These are phyloP conservation scores for Motacilla alba DNA, from an alignment of 2,113 vertebrate genomes.

Conservation along the genomic window DNA sequence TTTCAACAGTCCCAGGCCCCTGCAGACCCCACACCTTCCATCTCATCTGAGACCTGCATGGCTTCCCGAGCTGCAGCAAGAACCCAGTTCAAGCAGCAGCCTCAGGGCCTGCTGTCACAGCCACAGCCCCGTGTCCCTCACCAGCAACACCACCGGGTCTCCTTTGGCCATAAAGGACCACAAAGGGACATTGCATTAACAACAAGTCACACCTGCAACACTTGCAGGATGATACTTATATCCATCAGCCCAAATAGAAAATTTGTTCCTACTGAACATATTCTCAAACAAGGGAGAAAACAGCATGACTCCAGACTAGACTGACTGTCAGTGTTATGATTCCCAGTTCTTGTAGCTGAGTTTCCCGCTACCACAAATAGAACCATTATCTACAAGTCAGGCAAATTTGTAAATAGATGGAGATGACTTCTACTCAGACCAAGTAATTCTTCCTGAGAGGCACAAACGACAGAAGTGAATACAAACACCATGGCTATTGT, in stretches of 20 bases:
- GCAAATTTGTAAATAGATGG: not conserved
- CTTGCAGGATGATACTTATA: not conserved
- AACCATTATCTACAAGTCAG: not conserved
- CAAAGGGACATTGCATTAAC: rapidly evolving
- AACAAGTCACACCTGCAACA: not conserved
- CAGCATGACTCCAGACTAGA: not conserved
- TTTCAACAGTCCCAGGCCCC: not conserved
- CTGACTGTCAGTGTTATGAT: not conserved
- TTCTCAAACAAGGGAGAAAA: not conserved
- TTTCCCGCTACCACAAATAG: not conserved
- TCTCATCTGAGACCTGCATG: not conserved
- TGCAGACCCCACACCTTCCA: not conserved
- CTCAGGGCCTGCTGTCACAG: not conserved
- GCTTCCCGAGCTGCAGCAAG: not conserved
- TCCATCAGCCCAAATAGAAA: not conserved
- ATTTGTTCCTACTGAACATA: not conserved
- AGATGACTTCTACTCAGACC: not conserved
- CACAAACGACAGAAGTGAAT: not conserved
- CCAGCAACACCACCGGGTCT: not conserved
- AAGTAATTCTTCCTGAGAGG: not conserved
- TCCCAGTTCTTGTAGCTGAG: not conserved
- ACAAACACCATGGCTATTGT: rapidly evolving
- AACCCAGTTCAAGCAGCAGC: not conserved
- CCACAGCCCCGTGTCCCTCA: rapidly evolving
- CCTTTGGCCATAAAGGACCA: not conserved